Evolutionary conservation across 2,113 vertebrate genomes (phyloP), one percentile per base, ranked within the genome.

Genomic region (Taxidea taxus): DNA sequence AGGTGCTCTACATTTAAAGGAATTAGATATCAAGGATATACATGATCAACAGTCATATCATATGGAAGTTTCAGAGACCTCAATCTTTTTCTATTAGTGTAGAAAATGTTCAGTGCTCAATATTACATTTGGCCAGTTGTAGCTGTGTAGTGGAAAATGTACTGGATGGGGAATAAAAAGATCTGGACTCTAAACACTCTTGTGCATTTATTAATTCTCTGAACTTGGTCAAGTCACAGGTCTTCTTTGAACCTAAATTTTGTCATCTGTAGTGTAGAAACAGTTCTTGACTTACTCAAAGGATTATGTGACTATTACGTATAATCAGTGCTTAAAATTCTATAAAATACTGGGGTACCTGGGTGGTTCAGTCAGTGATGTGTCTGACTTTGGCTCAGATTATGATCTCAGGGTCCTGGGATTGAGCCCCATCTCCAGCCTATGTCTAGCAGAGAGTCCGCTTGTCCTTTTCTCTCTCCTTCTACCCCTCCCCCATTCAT

Each of bases 11-110:
- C 56, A 29, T 95, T 85, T 90, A 88, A 95, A 93, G 49, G 31
- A 58, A 80, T 77, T 85, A 88, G 34, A 14, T 58, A 88, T 86
- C 70, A 77, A 87, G 60, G 34, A 44, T 85, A 75, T 58, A 93
- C 75, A 51, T 95, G 58, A 93, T 51, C 81, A 96, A 97, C 9
- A 85, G 13, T 31, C 68, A 66, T 72, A 90, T 91, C 51, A 86
- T 51, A 82, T 34, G 56, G 91, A 95, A 56, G 58, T 51, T 96
- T 95, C 54, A 84, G 58, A 97, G 84, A 72, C 47, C 9, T 31
- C 84, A 74, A 77, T 93, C 29, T 91, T 86, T 91, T 86, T 86
- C 82, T 85, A 29, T 84, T 60, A 86, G 60, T 51, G 77, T 8
- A 86, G 44, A 86, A 93, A 95, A 84, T 92, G 62, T 54, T 83